phyloP scores from a whole-genome alignment of 2,888 invertebrate species.

The Trissoscelio sp. region DNA sequence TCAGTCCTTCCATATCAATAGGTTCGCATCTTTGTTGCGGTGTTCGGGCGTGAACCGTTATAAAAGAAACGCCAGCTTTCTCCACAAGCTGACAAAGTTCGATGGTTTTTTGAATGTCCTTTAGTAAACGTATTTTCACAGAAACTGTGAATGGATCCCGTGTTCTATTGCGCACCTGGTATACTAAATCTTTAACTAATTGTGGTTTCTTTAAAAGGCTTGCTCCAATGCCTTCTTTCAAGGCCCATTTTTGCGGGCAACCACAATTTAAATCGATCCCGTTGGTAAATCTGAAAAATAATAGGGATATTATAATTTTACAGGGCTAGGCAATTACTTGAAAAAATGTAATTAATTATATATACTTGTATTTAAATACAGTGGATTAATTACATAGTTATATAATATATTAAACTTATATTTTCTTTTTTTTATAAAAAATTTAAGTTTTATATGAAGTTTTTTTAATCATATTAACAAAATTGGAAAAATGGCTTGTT shows the following conservation, averaged over 20 bases:
- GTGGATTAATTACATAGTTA: too few species aligned
- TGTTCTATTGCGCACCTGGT: constrained; percentile 89
- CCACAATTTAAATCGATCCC: constrained; percentile 99
- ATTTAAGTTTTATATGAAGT: too few species aligned
- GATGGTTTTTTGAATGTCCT: constrained; percentile 89
- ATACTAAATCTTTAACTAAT: constrained; percentile 91
- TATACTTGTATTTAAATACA: too few species aligned
- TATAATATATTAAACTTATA: constrained; percentile 9
- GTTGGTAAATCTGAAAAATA: constrained; percentile 87
- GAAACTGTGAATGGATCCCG: constrained; percentile 92
- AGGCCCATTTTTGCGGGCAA: constrained; percentile 98
- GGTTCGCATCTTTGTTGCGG: constrained; percentile 91
- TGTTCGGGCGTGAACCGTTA: constrained; percentile 97
- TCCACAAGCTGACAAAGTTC: constrained; percentile 92
- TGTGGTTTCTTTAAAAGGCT: constrained; percentile 93
- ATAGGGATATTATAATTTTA: neutral
- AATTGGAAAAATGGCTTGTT: too few species aligned
- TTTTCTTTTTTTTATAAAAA: too few species aligned
- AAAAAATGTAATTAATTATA: too few species aligned
- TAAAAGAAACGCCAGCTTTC: constrained; percentile 93
- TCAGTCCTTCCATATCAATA: constrained; percentile 89
- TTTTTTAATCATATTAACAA: too few species aligned
- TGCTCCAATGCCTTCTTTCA: constrained; percentile 95
- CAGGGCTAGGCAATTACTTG: too few species aligned
- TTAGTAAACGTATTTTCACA: constrained; percentile 94